A percentile compares a stretch with the other conserved stretches of the same genome.
These are phyloP conservation scores for Amblyteles armatorius DNA, from an alignment of 2,888 invertebrate genomes.

Conservation along the genomic window DNA sequence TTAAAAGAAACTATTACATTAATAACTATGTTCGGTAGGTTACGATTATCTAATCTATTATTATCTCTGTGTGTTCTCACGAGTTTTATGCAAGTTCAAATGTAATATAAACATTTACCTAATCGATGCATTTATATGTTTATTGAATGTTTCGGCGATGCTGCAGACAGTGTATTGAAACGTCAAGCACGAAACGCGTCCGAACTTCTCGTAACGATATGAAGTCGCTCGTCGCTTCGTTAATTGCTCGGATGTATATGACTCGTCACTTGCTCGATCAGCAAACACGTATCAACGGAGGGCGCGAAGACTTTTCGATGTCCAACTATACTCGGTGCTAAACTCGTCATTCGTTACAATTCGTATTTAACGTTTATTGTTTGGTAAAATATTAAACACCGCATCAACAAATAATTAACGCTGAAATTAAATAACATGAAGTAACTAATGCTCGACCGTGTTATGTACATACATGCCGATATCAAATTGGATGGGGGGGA, in stretches of 20 bases:
- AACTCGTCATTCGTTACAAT: background rate
- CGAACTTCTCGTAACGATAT: too few species aligned
- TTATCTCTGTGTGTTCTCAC: constrained; percentile 20
- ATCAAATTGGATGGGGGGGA: background rate
- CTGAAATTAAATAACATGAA: background rate
- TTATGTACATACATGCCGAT: constrained; percentile 11
- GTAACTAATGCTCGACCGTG: background rate
- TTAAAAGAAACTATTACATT: constrained; percentile 38
- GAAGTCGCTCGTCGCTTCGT: too few species aligned
- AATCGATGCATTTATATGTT: background rate
- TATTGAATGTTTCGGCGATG: background rate
- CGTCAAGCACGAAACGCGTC: too few species aligned
- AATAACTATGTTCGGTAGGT: constrained; percentile 24
- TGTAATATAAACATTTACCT: constrained; percentile 44
- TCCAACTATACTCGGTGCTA: background rate
- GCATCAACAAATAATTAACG: background rate
- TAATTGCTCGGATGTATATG: too few species aligned
- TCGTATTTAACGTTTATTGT: background rate
- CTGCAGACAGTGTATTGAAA: background rate
- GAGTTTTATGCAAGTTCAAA: constrained; percentile 23
- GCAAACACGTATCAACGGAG: background rate
- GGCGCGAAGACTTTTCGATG: background rate
- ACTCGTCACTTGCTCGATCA: background rate
- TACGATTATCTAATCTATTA: constrained; percentile 26
- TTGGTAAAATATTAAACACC: background rate